These are phyloP conservation scores for Axis porcinus DNA, from an alignment of 2,113 vertebrate genomes.

Conservation along the genomic window DNA sequence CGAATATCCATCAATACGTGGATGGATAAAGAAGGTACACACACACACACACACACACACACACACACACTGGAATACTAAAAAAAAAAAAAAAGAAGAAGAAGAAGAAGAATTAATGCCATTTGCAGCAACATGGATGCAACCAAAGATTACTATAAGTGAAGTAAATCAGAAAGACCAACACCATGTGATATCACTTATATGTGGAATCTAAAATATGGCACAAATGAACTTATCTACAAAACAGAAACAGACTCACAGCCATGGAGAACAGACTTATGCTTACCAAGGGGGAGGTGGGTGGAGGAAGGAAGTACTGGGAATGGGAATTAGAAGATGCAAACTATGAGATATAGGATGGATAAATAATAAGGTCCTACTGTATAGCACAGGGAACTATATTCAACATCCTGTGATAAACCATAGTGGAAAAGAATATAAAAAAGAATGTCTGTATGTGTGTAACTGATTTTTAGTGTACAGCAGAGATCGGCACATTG, in stretches of 20 bases:
- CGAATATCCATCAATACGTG: not conserved
- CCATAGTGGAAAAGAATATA: not conserved
- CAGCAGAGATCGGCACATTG: not conserved
- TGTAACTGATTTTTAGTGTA: not conserved
- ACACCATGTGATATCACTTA: not conserved
- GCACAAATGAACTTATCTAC: not conserved
- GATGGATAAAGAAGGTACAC: not conserved
- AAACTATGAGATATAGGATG: not conserved
- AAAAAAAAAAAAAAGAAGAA: not conserved
- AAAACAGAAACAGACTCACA: not conserved
- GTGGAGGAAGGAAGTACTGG: not conserved
- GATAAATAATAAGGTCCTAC: not conserved
- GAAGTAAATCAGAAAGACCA: not conserved
- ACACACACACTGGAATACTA: not conserved
- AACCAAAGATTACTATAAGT: not conserved
- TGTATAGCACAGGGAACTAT: not conserved
- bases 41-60: not conserved
- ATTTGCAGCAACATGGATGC: not conserved
- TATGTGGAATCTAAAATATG: not conserved
- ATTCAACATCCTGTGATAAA: not conserved
- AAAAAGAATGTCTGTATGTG: not conserved
- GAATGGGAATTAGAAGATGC: not conserved
- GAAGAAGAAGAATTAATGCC: not conserved
- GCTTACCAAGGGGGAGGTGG: not conserved
- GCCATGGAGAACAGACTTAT: not conserved